Evolutionary conservation across 2,888 invertebrate species (phyloP), one percentile per base, ranked within the genome.

Genomic region (Parthenolecanium corni): DNA sequence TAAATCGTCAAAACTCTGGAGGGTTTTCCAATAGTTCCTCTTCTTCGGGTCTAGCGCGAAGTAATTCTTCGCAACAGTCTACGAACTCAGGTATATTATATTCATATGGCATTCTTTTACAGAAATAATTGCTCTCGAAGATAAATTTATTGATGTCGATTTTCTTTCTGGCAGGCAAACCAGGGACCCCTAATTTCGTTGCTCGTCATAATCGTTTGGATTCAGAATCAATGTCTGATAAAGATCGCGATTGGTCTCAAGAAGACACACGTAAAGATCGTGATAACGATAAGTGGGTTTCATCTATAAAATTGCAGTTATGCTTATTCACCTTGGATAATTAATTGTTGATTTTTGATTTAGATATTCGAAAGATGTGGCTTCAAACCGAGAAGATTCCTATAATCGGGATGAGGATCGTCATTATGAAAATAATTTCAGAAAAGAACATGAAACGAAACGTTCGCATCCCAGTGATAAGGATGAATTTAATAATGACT

Each of bases 191-290:
- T 36, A 21, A n/a, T 21, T 56, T 56, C 14, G 25, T 20, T 14
- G 44, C n/a, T 20, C 20, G 56, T 18, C 58, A 58, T 16, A 20
- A 14, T 12, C 21, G 47, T 24, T 20, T 44, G 18, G 58, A 58
- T 36, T 47, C 58, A 23, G 58, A 58, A 3, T 58, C 58, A 6
- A 23, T 47, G 46, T 58, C 58, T 11, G 58, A 58, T 31, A 58
- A 58, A 36, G 58, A 52, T 52, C 23, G 36, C 2, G 52, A 52
- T 31, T 52, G 52, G 52, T 31, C n/a, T 31, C n/a, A n/a, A n/a
- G 52, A 58, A 31, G 58, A 58, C 14, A 36, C 14, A 11, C 46
- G 58, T 9, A 58, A 58, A 9, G 58, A 58, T n/a, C 47, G 58
- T 1, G 44, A 47, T 11, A 36, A 31, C 21, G 46, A 46, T 11